Evolutionary conservation across 2,113 vertebrate genomes (phyloP), one percentile per base, ranked within the genome.

Genomic region (Zosterops lateralis): DNA sequence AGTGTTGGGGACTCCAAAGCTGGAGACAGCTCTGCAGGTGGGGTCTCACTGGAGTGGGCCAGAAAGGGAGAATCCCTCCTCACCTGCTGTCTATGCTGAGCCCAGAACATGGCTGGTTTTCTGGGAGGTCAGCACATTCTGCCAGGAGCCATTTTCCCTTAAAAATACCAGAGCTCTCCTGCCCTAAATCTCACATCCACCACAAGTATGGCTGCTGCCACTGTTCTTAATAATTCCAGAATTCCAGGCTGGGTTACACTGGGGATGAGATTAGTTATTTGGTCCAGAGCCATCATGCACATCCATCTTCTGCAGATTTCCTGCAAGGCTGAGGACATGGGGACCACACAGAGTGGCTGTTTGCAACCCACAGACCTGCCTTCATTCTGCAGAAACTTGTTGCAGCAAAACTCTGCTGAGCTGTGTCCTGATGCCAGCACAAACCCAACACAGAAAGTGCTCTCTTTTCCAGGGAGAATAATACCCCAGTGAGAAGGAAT

Each of bases 61-160:
- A 60, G 45, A 45, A 17, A 26, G 36, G n/a, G n/a, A 61, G 14
- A 53, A 38, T 32, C 7, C 14, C 10, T 3, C 26, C 9, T 18
- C 53, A 24, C 18, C 24, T 77, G 32, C 40, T 56, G 28, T 28
- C 36, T 29, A 10, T 3, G 1, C 45, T 71, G 8, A 61, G 24
- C 24, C 47, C 73, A 54, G 73, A 28, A 47, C 29, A 25, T 0
- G 0, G 12, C 0, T 68, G n/a, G 14, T 62, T 45, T 61, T 78
- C 29, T 78, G 65, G 19, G 48, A 56, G 56, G 20, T 2, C 2
- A 47, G 48, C 0, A 3, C 58, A 56, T 21, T 2, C 31, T 44
- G 22, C 40, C 74, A 56, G 51, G 18, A 85, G 58, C 31, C 20
- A 26, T 74, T 70, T 78, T 18, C 45, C 31, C 15, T 15, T 40